Base-by-base conservation (phyloP, 2,888 invertebrate genomes). In the Dynastes maya region DNA sequence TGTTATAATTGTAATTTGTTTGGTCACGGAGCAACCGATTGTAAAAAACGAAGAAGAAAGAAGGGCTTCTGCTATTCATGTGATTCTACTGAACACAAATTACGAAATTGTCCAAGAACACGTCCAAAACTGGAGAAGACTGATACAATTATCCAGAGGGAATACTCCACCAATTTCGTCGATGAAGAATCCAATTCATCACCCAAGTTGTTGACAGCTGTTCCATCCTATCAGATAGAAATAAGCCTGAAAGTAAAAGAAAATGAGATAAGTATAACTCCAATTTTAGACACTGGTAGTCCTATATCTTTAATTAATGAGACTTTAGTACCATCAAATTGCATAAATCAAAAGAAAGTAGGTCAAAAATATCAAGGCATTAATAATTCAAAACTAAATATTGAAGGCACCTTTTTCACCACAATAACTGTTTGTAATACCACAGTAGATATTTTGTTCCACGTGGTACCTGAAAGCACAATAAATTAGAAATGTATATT, bases 401-500 rank as follows among this genome's bases (percentile, higher is more conserved):
- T 71, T 27, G 22, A 27, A 71, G 71, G 55, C 51, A 51, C 51
- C 4, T 9, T 51, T 9, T 9, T 5, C 9, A 51, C 8, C 9
- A 51, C 51, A 51, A 51, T 4, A 9, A 51, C 11, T 16, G 71
- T 71, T 27, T 11, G 27, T 45, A n/a, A 51, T 13, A 9, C 9
- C 2, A 9, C 4, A 8, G 22, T 53, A 51, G 71, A 71, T 45
- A 71, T 71, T 71, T 51, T 49, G 16, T 51, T 71, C 29, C 51
- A 71, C 27, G 51, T 71, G 4, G 71, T 51, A 51, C 71, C 53
- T 16, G 8, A 22, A 11, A 45, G 13, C 22, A 71, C 55, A 5
- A 71, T 71, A 53, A 71, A 51, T 71, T 71, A 49, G 16, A 2
- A 45, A 22, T 22, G 40, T 68, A 37, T 68, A 45, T 40, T 68